Conservation (phyloP, 2,797 vertebrate species). For the Uromys caudimaculatus region DNA sequence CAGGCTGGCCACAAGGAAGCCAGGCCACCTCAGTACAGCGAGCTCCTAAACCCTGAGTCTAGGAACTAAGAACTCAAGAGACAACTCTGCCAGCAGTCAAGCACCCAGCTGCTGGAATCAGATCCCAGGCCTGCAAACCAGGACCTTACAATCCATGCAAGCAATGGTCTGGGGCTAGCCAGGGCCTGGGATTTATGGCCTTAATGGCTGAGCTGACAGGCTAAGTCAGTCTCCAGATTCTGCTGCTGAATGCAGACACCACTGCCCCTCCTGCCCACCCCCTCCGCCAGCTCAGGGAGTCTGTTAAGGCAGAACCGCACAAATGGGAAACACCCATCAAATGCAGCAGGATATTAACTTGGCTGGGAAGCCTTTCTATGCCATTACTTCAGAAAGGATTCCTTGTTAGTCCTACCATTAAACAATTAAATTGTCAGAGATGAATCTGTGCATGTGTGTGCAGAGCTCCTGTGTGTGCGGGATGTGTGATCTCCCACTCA, state of each 20-base stretch:
- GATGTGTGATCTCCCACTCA: conserved; percentile 79
- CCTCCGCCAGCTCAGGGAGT: conserved; percentile 55
- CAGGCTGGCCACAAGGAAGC: neutral
- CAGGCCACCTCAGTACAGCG: conserved; percentile 41
- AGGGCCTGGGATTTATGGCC: conserved; percentile 34
- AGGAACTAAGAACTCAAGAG: conserved; percentile 37
- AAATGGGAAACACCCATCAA: conserved; percentile 82
- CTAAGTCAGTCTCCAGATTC: conserved; percentile 64
- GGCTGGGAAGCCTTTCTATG: conserved; percentile 80
- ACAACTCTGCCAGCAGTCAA: neutral
- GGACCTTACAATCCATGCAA: neutral
- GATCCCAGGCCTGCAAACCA: neutral
- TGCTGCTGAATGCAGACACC: conserved; percentile 57
- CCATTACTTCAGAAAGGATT: conserved; percentile 83
- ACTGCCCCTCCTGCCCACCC: conserved; percentile 20
- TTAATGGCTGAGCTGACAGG: conserved; percentile 57
- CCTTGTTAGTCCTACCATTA: conserved; percentile 84
- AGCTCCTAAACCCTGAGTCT: neutral
- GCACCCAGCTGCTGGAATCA: neutral
- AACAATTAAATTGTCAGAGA: conserved; percentile 85
- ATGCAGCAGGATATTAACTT: conserved; percentile 80
- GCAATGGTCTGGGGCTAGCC: neutral
- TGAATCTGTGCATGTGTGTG: conserved; percentile 75
- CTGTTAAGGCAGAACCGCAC: conserved; percentile 75
- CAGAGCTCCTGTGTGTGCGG: conserved; percentile 68